phyloP scores from a whole-genome alignment of 1,140 invertebrate genomes.

The Teleopsis dalmanni region DNA sequence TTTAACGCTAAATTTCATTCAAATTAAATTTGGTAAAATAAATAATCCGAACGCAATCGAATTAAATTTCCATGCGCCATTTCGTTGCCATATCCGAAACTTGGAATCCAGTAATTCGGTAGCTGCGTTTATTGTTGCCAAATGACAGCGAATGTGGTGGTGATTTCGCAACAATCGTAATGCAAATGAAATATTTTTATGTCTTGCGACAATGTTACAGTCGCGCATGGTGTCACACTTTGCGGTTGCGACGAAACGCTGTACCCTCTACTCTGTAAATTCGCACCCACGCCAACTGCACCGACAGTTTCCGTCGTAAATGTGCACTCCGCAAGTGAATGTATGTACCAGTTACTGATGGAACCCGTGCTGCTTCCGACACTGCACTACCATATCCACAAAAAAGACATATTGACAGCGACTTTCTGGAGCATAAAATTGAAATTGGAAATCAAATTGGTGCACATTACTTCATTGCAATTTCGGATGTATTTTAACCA shows the following conservation, averaged over 20 bases:
- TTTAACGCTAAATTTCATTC: no score
- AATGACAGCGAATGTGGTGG: background rate
- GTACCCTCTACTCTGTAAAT: background rate
- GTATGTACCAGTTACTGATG: no score
- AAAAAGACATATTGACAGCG: slow-evolving; percentile 4
- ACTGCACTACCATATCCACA: background rate
- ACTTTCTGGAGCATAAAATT: slow-evolving; percentile 11
- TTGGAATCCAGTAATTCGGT: background rate
- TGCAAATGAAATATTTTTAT: no score
- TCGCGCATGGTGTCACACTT: no score
- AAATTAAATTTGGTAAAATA: no score
- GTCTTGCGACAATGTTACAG: no score
- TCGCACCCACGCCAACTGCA: background rate
- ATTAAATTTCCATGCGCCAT: slow-evolving; percentile 8
- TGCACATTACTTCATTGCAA: no score
- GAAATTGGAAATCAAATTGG: slow-evolving; percentile 5
- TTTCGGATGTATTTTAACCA: no score
- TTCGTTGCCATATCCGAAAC: background rate
- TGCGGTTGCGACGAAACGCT: slow-evolving; percentile 3
- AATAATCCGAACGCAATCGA: slow-evolving; percentile 2
- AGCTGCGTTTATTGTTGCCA: background rate
- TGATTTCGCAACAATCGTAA: background rate
- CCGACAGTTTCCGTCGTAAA: background rate
- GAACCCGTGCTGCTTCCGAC: no score
- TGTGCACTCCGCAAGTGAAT: background rate